A percentile compares a stretch with the other conserved stretches of the same genome.
Conservation (phyloP, 2,888 invertebrate genomes). For the Cerceris ruficornis region DNA sequence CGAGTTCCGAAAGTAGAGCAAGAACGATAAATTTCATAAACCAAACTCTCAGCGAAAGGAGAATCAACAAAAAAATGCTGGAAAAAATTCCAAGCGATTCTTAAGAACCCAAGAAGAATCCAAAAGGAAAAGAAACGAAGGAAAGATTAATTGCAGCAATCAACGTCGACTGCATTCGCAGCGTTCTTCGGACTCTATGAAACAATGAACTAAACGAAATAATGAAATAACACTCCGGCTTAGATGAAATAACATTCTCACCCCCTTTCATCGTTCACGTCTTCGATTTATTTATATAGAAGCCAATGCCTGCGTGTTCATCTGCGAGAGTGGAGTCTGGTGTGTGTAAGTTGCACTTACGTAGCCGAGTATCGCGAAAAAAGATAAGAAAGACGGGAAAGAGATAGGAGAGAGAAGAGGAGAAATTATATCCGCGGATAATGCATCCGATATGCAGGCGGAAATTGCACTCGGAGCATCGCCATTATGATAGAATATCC, state of each 20-base stretch:
- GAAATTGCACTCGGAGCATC: constrained; percentile 47
- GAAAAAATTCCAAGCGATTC: too few relatives aligned
- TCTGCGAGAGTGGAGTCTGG: not conserved
- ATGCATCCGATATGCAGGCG: constrained; percentile 52
- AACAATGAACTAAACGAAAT: not conserved
- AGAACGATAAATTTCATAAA: too few relatives aligned
- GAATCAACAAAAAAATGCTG: too few relatives aligned
- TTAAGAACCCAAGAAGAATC: too few relatives aligned
- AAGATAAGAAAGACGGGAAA: constrained; percentile 7
- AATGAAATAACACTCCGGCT: not conserved
- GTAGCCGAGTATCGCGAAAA: not conserved
- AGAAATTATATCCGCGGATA: constrained; percentile 49
- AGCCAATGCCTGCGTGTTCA: not conserved
- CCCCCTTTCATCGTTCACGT: not conserved
- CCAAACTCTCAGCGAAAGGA: too few relatives aligned
- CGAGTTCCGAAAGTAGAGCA: too few relatives aligned
- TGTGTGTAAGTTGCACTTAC: not conserved
- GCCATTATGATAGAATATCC: constrained; percentile 46
- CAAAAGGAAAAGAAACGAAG: not conserved
- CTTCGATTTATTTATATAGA: not conserved
- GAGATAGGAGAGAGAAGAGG: constrained; percentile 26
- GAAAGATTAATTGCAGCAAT: constrained; percentile 14
- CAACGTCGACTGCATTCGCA: not conserved
- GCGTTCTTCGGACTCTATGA: too few relatives aligned
- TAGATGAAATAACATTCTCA: constrained; percentile 2